phyloP scores from a whole-genome alignment of 2,113 vertebrate species.

The Balaenoptera acutorostrata region DNA sequence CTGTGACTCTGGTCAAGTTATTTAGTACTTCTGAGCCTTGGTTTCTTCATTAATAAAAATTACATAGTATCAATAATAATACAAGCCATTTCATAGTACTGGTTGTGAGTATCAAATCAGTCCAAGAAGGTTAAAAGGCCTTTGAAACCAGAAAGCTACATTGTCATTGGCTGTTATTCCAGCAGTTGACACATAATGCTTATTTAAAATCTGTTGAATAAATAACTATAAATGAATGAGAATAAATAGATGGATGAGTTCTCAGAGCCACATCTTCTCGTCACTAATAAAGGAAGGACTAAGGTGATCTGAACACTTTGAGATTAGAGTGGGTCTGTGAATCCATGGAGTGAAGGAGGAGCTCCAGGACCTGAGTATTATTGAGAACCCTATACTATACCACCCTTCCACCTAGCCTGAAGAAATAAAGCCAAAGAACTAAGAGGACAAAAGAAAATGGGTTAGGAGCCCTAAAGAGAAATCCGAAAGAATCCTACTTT shows the following conservation, averaged over 20 bases:
- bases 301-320: background rate
- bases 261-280: background rate
- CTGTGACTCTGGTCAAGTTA: background rate
- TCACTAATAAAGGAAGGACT: background rate
- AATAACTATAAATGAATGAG: background rate
- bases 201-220: background rate
- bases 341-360: background rate
- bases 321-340: background rate
- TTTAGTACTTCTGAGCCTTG: background rate
- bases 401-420: background rate
- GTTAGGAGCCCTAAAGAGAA: background rate
- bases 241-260: background rate
- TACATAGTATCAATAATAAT: background rate
- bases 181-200: background rate
- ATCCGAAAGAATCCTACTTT: background rate
- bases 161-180: background rate
- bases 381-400: background rate
- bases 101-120: background rate
- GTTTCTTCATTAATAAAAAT: background rate
- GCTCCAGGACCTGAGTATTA: background rate
- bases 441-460: background rate
- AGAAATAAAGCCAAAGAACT: background rate
- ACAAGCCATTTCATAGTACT: background rate
- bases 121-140: background rate
- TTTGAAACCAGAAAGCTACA: background rate